Conservation (phyloP, 2,113 vertebrate genomes). For the Pelecanus crispus region DNA sequence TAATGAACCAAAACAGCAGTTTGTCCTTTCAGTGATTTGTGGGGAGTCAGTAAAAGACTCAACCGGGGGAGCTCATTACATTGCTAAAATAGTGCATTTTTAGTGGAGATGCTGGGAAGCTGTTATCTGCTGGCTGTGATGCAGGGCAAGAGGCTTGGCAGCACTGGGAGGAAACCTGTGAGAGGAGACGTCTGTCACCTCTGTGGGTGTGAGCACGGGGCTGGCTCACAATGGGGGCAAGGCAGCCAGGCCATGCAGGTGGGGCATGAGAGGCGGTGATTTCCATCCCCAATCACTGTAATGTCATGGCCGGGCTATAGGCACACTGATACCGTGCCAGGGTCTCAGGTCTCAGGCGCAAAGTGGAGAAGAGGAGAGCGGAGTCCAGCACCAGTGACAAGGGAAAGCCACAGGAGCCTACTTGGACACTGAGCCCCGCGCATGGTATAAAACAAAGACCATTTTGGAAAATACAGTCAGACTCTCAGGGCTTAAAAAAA, state of each 20-base stretch:
- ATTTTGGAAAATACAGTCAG: not conserved
- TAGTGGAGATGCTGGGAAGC: slow-evolving; percentile 20
- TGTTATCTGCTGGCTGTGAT: slow-evolving; percentile 18
- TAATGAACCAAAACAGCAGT: not conserved
- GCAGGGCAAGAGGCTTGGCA: not conserved
- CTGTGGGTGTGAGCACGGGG: fast-evolving
- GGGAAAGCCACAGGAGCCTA: not conserved
- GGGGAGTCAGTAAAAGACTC: not conserved
- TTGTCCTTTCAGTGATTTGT: slow-evolving; percentile 16
- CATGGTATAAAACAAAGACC: not conserved
- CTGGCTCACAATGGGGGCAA: not conserved
- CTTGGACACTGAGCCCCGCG: fast-evolving
- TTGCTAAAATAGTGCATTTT: slow-evolving; percentile 2
- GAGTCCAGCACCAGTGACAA: not conserved
- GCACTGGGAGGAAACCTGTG: not conserved
- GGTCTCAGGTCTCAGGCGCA: not conserved
- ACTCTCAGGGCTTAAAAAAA: not conserved
- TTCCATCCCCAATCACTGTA: not conserved
- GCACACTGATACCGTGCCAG: fast-evolving
- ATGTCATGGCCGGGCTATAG: not conserved
- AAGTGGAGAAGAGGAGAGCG: not conserved
- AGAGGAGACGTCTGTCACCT: fast-evolving
- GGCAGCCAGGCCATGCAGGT: not conserved
- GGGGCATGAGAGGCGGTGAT: fast-evolving
- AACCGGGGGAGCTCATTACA: slow-evolving; percentile 1